These are phyloP conservation scores for Scolopax rusticola DNA, from an alignment of 2,797 vertebrate genomes.

Conservation along the genomic window DNA sequence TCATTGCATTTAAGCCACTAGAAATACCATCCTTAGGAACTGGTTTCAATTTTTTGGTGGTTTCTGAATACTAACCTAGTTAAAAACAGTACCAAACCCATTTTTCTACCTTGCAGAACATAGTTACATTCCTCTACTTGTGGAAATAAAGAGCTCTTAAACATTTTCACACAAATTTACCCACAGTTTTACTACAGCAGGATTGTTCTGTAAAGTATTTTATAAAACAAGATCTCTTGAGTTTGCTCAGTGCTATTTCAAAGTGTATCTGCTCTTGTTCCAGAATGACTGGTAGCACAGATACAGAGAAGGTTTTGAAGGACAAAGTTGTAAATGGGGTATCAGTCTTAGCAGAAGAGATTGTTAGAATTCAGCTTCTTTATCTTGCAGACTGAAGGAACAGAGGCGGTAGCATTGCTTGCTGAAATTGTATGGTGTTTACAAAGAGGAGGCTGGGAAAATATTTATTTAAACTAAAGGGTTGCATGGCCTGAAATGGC, in stretches of 20 bases:
- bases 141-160: neutral
- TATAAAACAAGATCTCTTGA: neutral
- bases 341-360: neutral
- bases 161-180: neutral
- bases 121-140: neutral
- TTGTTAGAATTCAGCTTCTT: neutral
- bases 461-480: neutral
- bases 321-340: neutral
- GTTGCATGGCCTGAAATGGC: neutral
- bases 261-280: neutral
- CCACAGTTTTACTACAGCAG: neutral
- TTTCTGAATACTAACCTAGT: neutral
- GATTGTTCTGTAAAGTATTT: neutral
- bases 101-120: neutral
- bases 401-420: neutral
- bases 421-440: neutral
- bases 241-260: neutral
- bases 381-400: neutral
- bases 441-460: neutral
- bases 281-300: neutral
- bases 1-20: neutral
- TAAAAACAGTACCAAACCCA: neutral
- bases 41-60: neutral
- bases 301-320: neutral
- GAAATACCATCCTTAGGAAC: neutral